A percentile compares a stretch with the other conserved stretches of the same genome.
phyloP scores from a whole-genome alignment of 1,140 invertebrate genomes.

The Harpegnathos saltator region DNA sequence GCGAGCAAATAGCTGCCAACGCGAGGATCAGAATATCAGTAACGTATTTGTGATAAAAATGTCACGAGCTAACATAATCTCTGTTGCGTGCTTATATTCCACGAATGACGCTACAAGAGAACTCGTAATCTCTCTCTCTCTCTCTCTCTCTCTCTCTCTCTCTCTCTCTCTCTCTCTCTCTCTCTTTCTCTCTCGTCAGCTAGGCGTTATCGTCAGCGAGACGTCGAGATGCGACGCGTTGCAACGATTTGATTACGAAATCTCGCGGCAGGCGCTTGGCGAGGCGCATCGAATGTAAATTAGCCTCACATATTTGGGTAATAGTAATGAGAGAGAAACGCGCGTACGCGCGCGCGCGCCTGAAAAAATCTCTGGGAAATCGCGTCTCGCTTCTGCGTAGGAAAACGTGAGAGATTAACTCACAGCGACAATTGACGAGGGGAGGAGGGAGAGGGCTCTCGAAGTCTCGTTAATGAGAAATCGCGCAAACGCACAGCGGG shows the following conservation, averaged over 20 bases:
- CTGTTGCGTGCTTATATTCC: background rate
- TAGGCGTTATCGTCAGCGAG: background rate
- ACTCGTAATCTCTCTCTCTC: too few relatives aligned
- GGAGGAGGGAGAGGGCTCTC: too few relatives aligned
- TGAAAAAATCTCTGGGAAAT: background rate
- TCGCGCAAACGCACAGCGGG: background rate
- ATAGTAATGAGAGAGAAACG: background rate
- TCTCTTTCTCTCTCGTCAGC: constrained; percentile 10
- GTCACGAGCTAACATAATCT: background rate
- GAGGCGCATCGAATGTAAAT: background rate
- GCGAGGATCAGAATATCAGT: background rate
- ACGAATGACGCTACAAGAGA: background rate
- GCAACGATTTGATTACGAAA: constrained; percentile 1
- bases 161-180: too few relatives aligned
- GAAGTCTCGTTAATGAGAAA: constrained; percentile 28
- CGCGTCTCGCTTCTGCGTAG: background rate
- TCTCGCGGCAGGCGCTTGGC: background rate
- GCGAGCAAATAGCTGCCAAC: background rate
- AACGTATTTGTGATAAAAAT: background rate
- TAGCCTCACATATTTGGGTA: background rate
- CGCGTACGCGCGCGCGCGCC: too few relatives aligned
- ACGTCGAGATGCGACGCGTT: background rate
- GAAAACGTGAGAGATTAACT: background rate
- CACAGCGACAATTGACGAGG: background rate
- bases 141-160: too few relatives aligned